Evolutionary conservation across 2,113 vertebrate genomes (phyloP).

Genomic region (Dicrurus megarhynchus): DNA sequence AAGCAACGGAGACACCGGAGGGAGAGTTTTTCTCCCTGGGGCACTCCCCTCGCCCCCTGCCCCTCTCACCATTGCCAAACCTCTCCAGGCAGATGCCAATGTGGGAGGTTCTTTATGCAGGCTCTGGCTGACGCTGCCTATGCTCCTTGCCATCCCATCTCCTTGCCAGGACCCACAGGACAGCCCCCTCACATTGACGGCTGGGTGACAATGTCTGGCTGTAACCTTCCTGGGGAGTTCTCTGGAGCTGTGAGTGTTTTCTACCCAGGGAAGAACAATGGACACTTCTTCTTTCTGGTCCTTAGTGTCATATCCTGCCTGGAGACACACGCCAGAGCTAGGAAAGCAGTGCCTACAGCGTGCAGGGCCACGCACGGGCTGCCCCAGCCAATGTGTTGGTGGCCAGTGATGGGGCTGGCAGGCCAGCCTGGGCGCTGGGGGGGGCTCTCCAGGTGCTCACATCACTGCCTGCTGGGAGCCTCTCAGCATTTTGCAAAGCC

Average conservation of each 20-base stretch:
- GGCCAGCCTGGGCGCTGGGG: not conserved
- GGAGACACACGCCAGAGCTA: not conserved
- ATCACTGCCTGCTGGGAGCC: not conserved
- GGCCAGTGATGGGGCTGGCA: not conserved
- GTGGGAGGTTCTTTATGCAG: not conserved
- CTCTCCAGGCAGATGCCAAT: not conserved
- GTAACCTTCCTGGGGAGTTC: not conserved
- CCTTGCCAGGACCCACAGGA: not conserved
- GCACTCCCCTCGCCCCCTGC: not conserved
- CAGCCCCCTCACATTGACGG: not conserved
- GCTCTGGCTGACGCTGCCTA: not conserved
- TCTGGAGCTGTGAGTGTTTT: not conserved
- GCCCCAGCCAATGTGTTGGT: accelerated
- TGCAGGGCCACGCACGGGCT: not conserved
- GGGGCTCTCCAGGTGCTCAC: not conserved
- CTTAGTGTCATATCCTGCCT: not conserved
- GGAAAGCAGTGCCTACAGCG: not conserved
- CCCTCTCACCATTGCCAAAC: not conserved
- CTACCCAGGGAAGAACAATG: not conserved
- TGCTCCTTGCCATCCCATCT: not conserved
- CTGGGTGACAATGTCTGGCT: not conserved
- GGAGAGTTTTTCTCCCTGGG: not conserved
- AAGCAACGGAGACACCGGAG: not conserved
- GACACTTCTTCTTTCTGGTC: not conserved
- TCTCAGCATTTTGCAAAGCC: not conserved